Base-by-base conservation (phyloP, 2,797 vertebrate genomes). In the Neosilurus hyrtlii region DNA sequence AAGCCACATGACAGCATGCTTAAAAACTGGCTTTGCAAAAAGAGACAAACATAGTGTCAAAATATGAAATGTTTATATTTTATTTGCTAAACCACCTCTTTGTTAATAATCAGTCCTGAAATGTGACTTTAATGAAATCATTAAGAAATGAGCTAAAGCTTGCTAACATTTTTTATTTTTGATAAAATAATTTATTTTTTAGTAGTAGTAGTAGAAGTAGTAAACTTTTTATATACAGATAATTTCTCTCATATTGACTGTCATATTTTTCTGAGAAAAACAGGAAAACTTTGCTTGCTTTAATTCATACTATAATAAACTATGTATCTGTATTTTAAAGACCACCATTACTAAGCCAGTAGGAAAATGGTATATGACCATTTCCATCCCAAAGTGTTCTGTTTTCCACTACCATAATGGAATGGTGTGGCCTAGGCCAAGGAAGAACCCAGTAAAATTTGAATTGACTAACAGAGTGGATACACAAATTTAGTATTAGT, bases 21-120 rank as follows among this genome's bases (percentile, higher is more conserved):
- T 70, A 74, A 66, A 56, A 16, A 66, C 77, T 68, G 57, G 63
- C 14, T 81, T 67, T 52, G n/a, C 63, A 77, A 59, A 30, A 18
- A 67, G 2, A 54, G 12, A 66, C 52, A 35, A 54, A 81, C 30
- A 54, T 54, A 18, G n/a, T 15, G 4, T 11, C 26, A 26, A 30
- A 30, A 73, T 6, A 54, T 72, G 5, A 9, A 12, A 71, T 51
- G 11, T 20, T 3, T 15, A 52, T 72, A 9, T 71, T 71, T 22
- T 70, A 10, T 70, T 70, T 51, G 11, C 37, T 51, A 49, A 49
- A 51, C 22, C 12, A 52, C 52, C 52, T 6, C 22, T 16, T 70
- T 71, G 51, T 12, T 71, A 71, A 24, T 71, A 24, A 24, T 51
- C 22, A 51, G 11, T 71, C 11, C 43, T 67, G 43, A 71, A 71